Evolutionary conservation across 2,797 vertebrate genomes (phyloP), one percentile per base, ranked within the genome.

Genomic region (Lepilemur ruficaudatus): DNA sequence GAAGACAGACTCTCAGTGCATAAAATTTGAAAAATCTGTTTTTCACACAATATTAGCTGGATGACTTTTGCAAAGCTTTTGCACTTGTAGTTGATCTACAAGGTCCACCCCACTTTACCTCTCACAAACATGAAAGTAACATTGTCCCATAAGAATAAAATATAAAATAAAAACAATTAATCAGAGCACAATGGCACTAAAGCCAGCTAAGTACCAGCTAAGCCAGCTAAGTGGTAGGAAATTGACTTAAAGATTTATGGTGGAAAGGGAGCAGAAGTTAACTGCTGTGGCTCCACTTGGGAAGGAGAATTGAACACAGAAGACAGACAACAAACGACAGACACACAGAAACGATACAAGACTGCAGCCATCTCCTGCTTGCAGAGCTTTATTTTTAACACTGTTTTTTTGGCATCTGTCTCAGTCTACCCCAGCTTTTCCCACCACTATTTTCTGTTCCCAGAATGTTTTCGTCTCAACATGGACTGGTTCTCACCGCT

Each of bases 21-120:
- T 61, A 65, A 85, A 41, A 73, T 89, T 70, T 78, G 83, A 81
- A 89, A 96, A 89, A 30, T 28, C 30, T 91, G 22, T 50, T 92
- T 80, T 72, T 93, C 63, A 78, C 4, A 38, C 7, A n/a, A 67
- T 85, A 75, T 35, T 82, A 85, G 30, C 48, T 78, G 13, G 48
- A 52, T 75, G 15, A 73, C 57, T 93, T 50, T 67, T 80, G 22
- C 28, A 57, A 17, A 73, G 25, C 11, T 41, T 80, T 80, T 75
- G 52, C 14, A 38, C 28, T 70, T 83, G 46, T 46, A 38, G 25
- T 22, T 93, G 59, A 57, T 59, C 61, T 78, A 38, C 38, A 17
- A 92, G 4, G 48, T 72, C 15, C 43, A 28, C 20, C 3, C 32
- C 3, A 80, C 61, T 89, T 89, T 13, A 41, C 32, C 25, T 38